Evolutionary conservation across 2,888 invertebrate species (phyloP).

Genomic region (Zaprionus bogoriensis): DNA sequence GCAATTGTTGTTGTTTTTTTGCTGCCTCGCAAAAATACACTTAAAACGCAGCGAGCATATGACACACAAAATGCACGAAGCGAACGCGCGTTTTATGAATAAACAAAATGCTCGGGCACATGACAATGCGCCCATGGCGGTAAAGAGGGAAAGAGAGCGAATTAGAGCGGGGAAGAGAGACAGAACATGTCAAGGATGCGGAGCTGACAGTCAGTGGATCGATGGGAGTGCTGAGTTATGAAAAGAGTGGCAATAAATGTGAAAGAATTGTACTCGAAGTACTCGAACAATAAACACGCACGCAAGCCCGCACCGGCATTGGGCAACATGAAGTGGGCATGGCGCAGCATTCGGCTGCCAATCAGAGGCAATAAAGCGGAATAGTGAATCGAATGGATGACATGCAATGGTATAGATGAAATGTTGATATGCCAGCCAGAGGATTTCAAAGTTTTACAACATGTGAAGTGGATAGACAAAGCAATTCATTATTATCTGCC

Average conservation of each 20-base stretch:
- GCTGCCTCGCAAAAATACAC: neutral
- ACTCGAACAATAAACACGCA: constrained; percentile 44
- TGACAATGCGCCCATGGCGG: constrained; percentile 23
- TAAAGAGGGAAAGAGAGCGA: neutral
- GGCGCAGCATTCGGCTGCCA: constrained; percentile 13
- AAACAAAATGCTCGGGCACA: constrained; percentile 51
- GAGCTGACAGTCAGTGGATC: constrained; percentile 15
- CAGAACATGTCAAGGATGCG: constrained; percentile 23
- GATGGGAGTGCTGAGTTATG: neutral
- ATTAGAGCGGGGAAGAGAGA: neutral
- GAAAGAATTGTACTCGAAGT: constrained; percentile 27
- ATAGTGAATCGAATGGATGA: neutral
- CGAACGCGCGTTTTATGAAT: constrained; percentile 38
- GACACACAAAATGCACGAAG: constrained; percentile 36
- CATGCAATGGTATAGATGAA: constrained; percentile 2
- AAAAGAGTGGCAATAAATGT: constrained; percentile 58
- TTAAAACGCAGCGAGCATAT: constrained; percentile 32
- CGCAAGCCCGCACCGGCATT: too few relatives aligned
- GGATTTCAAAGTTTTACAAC: constrained; percentile 6
- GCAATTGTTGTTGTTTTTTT: constrained; percentile 15
- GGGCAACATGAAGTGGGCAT: constrained; percentile 15
- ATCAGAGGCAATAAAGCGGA: constrained; percentile 21
- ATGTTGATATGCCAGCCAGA: constrained; percentile 10
- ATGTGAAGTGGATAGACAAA: neutral
- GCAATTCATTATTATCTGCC: constrained; percentile 12